Evolutionary conservation across 2,888 invertebrate species (phyloP), one percentile per base, ranked within the genome.

Genomic region (Amblyjoppa fuscipennis): DNA sequence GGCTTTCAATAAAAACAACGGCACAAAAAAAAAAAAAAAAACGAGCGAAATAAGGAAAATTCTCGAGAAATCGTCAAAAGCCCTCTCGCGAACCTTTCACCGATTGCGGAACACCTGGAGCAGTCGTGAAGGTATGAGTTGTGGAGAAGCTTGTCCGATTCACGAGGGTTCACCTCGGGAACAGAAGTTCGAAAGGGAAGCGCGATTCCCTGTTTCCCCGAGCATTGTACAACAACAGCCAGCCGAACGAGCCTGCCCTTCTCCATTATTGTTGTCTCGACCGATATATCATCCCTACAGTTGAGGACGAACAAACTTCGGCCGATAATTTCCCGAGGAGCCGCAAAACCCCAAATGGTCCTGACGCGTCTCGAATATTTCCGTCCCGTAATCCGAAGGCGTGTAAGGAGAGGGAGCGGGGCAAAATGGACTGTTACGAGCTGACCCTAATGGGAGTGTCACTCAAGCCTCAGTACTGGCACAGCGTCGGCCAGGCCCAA

Each of bases 301-400:
- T 34, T 5, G 53, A 66, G 87, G 86, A 83, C 89, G 89, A 89
- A 89, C 89, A 88, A 91, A 92, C 91, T 91, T 91, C 83, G 88
- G 86, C 89, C 90, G 89, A 92, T 92, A 92, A 91, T 92, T 86
- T 83, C 70, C 89, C 89, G 87, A 88, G 88, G 89, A 91, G 84
- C 88, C 87, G 45, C 45, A 49, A 49, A 84, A 84, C 88, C 73
- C 78, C 88, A 89, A 88, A 90, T 89, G 87, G 87, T 85, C 82
- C 75, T 87, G 88, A 88, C 86, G 88, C 86, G 77, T 80, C 77
- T 49, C 73, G 76, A 80, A 80, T 79, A 68, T 79, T 64, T 56
- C 56, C 28, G 25, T 59, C 5, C 28, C 13, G 28, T 25, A 59
- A 59, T 59, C 59, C 59, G 13, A 59, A 59, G 4, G 11, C 59